Conservation (phyloP, 2,113 vertebrate species). For the Alexandromys fortis region DNA sequence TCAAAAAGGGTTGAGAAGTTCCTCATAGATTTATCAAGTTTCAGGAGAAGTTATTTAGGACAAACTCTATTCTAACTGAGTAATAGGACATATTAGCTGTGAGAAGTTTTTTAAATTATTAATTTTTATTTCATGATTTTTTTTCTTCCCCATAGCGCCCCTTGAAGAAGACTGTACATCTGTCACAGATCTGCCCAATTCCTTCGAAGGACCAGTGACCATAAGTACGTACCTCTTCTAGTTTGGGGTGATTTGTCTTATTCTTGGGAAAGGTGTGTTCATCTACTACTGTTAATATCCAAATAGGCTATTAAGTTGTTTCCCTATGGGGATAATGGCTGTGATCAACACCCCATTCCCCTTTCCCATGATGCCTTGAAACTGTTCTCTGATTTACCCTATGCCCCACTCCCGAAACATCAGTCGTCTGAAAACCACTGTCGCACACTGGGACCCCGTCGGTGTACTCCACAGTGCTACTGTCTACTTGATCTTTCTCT, state of each 20-base stretch:
- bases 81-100: not conserved
- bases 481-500: not conserved
- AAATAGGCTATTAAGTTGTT: not conserved
- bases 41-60: not conserved
- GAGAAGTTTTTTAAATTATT: not conserved
- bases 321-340: not conserved
- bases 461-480: not conserved
- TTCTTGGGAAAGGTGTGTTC: not conserved
- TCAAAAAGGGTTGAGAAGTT: not conserved
- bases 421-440: not conserved
- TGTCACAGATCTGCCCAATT: conserved; percentile 75
- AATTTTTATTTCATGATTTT: not conserved
- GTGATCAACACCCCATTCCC: not conserved
- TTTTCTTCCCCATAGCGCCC: conserved; percentile 53
- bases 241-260: not conserved
- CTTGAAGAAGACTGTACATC: conserved; percentile 56
- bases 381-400: not conserved
- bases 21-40: not conserved
- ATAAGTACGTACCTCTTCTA: conserved; percentile 70
- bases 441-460: not conserved
- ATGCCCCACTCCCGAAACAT: not conserved
- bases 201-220: conserved; percentile 70
- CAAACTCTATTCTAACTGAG: not conserved
- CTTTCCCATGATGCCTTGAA: not conserved
- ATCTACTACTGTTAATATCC: not conserved